phyloP scores from a whole-genome alignment of 2,888 invertebrate species.

The Pseudanteris insignis region DNA sequence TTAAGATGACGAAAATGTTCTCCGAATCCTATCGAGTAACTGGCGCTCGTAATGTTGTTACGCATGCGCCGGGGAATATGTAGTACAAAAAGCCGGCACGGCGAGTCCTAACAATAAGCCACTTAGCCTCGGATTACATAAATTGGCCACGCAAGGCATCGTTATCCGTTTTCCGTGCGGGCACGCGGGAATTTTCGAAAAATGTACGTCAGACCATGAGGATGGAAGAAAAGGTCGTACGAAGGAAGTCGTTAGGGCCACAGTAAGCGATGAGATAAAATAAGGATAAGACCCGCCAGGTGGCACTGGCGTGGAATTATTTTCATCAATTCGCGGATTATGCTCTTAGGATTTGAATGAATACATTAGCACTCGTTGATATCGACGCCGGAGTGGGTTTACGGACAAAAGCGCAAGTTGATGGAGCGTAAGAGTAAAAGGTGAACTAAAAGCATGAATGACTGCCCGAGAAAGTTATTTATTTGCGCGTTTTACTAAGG shows the following conservation, averaged over 20 bases:
- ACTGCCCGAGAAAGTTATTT: conserved; percentile 4
- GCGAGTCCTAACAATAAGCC: conserved; percentile 50
- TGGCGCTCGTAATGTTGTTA: too few relatives aligned
- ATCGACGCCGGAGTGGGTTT: conserved; percentile 6
- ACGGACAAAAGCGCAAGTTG: conserved; percentile 12
- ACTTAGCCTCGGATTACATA: conserved; percentile 51
- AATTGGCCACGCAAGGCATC: conserved; percentile 43
- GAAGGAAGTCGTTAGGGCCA: too few relatives aligned
- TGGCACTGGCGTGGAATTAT: too few relatives aligned
- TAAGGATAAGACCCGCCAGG: too few relatives aligned
- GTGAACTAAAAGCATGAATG: conserved; percentile 2
- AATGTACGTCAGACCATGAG: background rate
- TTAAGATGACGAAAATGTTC: too few relatives aligned
- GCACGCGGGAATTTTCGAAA: conserved; percentile 10
- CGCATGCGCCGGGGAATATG: too few relatives aligned
- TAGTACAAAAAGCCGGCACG: conserved; percentile 37
- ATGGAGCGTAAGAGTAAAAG: background rate
- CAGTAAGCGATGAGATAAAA: too few relatives aligned
- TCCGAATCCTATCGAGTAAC: too few relatives aligned
- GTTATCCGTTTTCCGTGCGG: conserved; percentile 24
- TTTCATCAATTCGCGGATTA: conserved; percentile 10
- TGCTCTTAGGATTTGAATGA: conserved; percentile 18
- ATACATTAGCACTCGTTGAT: conserved; percentile 29
- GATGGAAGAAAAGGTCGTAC: conserved; percentile 2
- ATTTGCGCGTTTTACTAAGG: background rate